Evolutionary conservation across 1,140 invertebrate species (phyloP).

Genomic region (Trialeurodes vaporariorum): DNA sequence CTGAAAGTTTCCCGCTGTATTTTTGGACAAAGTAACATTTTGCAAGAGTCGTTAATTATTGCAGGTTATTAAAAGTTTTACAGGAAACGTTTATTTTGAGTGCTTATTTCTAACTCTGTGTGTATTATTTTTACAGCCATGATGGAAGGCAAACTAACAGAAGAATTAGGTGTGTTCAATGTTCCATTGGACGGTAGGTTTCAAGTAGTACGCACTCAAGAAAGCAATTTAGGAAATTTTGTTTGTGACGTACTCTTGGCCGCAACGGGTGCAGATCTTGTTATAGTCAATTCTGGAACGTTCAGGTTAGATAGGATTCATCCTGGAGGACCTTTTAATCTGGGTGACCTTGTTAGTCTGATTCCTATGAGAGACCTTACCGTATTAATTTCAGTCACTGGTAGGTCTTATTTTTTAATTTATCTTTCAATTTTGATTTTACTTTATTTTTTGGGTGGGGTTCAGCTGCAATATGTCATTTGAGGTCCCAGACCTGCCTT

Average conservation of each 20-base stretch:
- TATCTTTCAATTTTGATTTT: too few species aligned
- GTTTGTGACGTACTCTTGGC: conserved; percentile 72
- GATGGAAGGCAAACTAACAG: conserved; percentile 69
- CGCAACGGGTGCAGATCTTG: conserved; percentile 68
- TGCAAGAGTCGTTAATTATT: not conserved
- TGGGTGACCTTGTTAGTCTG: conserved; percentile 68
- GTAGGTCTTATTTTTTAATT: conserved; percentile 26
- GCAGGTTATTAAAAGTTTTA: not conserved
- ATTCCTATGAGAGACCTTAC: conserved; percentile 74
- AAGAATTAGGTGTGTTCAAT: conserved; percentile 64
- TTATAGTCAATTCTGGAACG: conserved; percentile 78
- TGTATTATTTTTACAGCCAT: conserved; percentile 41
- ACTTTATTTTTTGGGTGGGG: too few species aligned
- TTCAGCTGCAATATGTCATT: too few species aligned
- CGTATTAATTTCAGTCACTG: conserved; percentile 51
- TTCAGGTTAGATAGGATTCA: conserved; percentile 67
- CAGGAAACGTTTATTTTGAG: conserved; percentile 3
- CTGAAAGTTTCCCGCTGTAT: not conserved
- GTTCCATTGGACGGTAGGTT: conserved; percentile 77
- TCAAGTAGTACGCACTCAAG: conserved; percentile 57
- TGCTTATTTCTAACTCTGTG: conserved; percentile 5
- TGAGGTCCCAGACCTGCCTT: too few species aligned
- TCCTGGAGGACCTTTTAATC: conserved; percentile 63
- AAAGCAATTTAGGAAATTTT: conserved; percentile 86
- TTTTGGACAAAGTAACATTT: too few species aligned